A percentile compares a stretch with the other conserved stretches of the same genome.
Conservation (phyloP, 2,113 vertebrate species). For the Phocoena sinus region DNA sequence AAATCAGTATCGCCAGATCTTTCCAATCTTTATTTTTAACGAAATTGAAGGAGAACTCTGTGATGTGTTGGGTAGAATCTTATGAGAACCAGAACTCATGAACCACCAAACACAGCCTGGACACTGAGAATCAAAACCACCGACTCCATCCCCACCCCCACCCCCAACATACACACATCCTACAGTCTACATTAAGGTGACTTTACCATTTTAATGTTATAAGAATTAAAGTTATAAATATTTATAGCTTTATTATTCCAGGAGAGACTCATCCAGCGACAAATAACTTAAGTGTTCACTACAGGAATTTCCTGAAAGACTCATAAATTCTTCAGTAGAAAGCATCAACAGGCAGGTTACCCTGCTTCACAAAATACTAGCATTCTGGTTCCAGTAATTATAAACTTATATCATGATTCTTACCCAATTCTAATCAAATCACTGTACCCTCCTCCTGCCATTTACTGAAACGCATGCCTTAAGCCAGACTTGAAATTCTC, state of each 20-base stretch:
- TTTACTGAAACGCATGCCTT: neutral
- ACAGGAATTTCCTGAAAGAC: neutral
- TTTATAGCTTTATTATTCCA: neutral
- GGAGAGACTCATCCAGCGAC: neutral
- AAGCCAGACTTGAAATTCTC: neutral
- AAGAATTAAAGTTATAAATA: neutral
- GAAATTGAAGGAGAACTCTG: neutral
- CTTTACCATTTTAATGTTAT: neutral
- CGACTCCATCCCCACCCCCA: neutral
- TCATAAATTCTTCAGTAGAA: neutral
- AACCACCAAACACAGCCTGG: neutral
- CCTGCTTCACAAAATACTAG: neutral
- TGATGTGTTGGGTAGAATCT: neutral
- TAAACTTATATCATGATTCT: neutral
- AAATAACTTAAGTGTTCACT: neutral
- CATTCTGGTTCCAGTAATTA: neutral
- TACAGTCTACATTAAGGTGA: neutral
- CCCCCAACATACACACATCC: neutral
- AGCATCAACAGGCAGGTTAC: neutral
- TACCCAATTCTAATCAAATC: neutral
- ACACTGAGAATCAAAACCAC: neutral
- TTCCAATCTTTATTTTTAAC: neutral
- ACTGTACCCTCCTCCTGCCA: rapidly evolving
- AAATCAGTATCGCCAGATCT: neutral
- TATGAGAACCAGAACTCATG: neutral